phyloP scores from a whole-genome alignment of 2,797 vertebrate genomes.

The Ficedula albicollis region DNA sequence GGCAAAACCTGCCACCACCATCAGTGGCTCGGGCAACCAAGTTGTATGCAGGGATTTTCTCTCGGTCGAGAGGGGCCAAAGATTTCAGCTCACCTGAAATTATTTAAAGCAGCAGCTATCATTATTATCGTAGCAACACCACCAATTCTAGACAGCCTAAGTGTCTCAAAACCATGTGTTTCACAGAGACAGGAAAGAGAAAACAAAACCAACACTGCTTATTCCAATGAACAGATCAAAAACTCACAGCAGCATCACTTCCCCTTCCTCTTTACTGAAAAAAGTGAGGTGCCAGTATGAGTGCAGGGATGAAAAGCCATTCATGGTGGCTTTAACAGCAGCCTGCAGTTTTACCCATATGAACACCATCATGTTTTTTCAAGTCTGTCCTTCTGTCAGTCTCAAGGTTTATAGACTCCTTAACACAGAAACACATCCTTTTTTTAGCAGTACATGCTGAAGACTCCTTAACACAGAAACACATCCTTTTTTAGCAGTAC shows the following conservation, averaged over 20 bases:
- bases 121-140: neutral
- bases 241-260: neutral
- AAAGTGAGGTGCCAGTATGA: neutral
- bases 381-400: neutral
- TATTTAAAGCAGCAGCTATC: neutral
- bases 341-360: neutral
- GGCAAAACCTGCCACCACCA: constrained; percentile 89
- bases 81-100: constrained; percentile 90
- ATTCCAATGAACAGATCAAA: neutral
- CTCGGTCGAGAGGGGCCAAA: constrained; percentile 84
- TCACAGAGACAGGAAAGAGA: neutral
- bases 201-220: neutral
- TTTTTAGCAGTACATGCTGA: neutral
- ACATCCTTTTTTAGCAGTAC: neutral
- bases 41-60: constrained; percentile 83
- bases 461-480: neutral
- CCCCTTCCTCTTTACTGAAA: neutral
- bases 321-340: neutral
- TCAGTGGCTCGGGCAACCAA: constrained; percentile 88
- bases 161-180: neutral
- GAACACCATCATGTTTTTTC: neutral
- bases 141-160: neutral
- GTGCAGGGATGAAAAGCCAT: neutral
- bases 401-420: neutral
- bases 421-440: neutral